Base-by-base conservation (phyloP, 2,797 vertebrate species). In the Esox lucius region DNA sequence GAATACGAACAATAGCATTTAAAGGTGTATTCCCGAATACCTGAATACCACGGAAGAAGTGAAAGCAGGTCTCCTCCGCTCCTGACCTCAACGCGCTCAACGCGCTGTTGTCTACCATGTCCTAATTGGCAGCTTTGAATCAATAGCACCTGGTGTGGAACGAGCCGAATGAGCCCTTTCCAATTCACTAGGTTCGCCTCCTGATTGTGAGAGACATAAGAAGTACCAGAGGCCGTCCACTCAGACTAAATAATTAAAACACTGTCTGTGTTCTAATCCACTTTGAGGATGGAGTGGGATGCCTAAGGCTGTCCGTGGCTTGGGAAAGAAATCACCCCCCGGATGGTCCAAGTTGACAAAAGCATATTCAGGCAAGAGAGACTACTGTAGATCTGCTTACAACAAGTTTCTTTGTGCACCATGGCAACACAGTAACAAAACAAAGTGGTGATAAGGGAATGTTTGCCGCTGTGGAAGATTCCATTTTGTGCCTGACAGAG, bases 101-200 rank as follows among this genome's bases (percentile, higher is more conserved):
- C 71, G n/a, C n/a, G n/a, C n/a, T n/a, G n/a, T n/a, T 73, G 70
- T 76, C 76, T 74, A 75, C 74, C 19, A 78, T 81, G 80, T 83
- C 51, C 76, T 81, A 84, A 83, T 81, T 86, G 68, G 65, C 75
- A 73, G 71, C 76, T 70, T 72, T 80, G 61, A 77, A 83, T 84
- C 79, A 79, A 73, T 81, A 78, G 72, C 76, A 75, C 70, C 71
- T 48, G 19, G 13, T 39, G 70, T 74, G 67, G 80, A 81, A 81
- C 22, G 67, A 73, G 68, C n/a, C 51, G 59, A 64, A 80, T 75
- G 82, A 72, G 75, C 79, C 76, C 71, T 67, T n/a, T 13, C 13
- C 31, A 26, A 31, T 28, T 31, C 64, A 7, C 26, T 61, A 73
- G 74, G 85, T 81, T 82, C 80, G 66, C 66, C 70, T 81, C 66